Conservation (phyloP, 2,888 invertebrate species). For the Xestia c-nigrum region DNA sequence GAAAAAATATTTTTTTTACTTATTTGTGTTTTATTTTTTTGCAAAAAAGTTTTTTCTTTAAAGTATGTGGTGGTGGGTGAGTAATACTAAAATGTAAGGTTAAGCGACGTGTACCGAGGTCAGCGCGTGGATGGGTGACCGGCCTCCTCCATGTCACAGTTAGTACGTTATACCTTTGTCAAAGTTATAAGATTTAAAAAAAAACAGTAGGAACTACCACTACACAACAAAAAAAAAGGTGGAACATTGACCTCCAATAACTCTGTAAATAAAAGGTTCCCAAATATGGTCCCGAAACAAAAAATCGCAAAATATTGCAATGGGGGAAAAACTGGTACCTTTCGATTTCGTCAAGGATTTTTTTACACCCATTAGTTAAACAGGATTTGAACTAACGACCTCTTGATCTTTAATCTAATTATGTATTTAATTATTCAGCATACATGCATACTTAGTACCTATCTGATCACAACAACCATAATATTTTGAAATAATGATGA, state of each 20-base stretch:
- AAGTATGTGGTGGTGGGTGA: not conserved
- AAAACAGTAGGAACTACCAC: too few species aligned
- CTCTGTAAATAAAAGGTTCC: not conserved
- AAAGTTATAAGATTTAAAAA: too few species aligned
- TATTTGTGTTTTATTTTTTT: too few species aligned
- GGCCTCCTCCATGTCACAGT: too few species aligned
- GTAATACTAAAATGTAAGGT: not conserved
- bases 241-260: too few species aligned
- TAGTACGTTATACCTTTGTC: too few species aligned
- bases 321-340: not conserved
- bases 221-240: too few species aligned
- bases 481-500: slow-evolving; percentile 24
- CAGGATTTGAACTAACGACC: not conserved
- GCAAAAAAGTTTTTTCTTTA: too few species aligned
- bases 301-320: not conserved
- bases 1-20: too few species aligned
- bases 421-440: slow-evolving; percentile 4
- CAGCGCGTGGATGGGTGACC: not conserved
- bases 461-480: not conserved
- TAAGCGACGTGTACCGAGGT: not conserved
- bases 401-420: slow-evolving; percentile 1
- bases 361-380: not conserved
- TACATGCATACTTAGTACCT: not conserved
- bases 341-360: not conserved
- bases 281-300: not conserved